Evolutionary conservation across 2,797 vertebrate species (phyloP).

Genomic region (Sebastes kiyomatsui): DNA sequence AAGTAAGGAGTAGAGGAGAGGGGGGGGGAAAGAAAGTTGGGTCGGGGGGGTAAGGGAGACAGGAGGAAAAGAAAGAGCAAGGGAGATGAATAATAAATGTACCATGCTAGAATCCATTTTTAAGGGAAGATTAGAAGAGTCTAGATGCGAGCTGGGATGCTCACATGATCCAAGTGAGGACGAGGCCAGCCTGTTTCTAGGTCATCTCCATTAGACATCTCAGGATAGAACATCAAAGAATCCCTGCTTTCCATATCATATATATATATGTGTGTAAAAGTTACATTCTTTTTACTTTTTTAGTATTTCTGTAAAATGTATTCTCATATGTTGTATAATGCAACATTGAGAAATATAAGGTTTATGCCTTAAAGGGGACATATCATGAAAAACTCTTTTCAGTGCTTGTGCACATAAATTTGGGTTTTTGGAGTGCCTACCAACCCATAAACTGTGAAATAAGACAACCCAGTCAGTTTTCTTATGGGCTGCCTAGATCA

Average conservation of each 20-base stretch:
- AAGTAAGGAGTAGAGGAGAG: slow-evolving; percentile 58
- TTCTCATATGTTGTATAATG: not conserved
- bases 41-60: slow-evolving; percentile 46
- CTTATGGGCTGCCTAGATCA: too few species aligned
- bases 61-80: slow-evolving; percentile 41
- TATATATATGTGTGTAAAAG: not conserved
- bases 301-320: not conserved
- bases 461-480: too few species aligned
- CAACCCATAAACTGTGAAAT: not conserved
- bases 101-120: slow-evolving; percentile 73
- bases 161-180: slow-evolving; percentile 63
- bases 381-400: not conserved
- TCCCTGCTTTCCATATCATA: slow-evolving; percentile 8
- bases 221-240: slow-evolving; percentile 55
- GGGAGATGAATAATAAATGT: slow-evolving; percentile 80
- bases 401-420: too few species aligned
- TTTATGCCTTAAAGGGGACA: not conserved
- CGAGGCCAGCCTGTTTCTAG: slow-evolving; percentile 68
- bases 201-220: slow-evolving; percentile 67
- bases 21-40: slow-evolving; percentile 28
- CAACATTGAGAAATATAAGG: not conserved
- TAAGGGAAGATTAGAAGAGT: slow-evolving; percentile 71
- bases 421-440: too few species aligned
- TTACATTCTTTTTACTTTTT: not conserved
- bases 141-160: slow-evolving; percentile 60